phyloP scores from a whole-genome alignment of 2,888 invertebrate species.

The Eudiplozoon nipponicum region DNA sequence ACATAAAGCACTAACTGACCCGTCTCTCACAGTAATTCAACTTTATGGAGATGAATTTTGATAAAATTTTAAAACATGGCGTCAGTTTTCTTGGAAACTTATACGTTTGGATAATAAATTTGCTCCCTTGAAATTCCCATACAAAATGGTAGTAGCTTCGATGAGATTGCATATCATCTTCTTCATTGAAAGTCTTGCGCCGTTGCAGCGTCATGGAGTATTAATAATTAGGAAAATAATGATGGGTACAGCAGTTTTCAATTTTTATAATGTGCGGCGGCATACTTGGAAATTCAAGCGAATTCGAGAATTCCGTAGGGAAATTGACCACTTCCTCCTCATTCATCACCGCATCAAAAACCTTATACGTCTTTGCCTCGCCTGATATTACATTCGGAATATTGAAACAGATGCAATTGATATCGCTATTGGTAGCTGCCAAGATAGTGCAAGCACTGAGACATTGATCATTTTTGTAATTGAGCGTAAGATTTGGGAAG shows the following conservation, averaged over 20 bases:
- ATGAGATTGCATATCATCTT: conserved; percentile 18
- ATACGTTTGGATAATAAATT: too few species aligned
- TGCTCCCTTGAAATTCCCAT: conserved; percentile 17
- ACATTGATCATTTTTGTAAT: not conserved
- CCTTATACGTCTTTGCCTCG: conserved; percentile 4
- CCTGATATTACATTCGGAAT: conserved; percentile 9
- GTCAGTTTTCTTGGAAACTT: too few species aligned
- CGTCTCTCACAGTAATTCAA: too few species aligned
- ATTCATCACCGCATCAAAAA: conserved; percentile 16
- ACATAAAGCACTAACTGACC: too few species aligned
- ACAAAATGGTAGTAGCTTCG: conserved; percentile 17
- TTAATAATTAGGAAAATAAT: conserved; percentile 19
- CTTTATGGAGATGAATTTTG: too few species aligned
- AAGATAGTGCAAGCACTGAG: conserved; percentile 13
- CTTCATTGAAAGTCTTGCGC: conserved; percentile 18
- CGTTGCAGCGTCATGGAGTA: conserved; percentile 19
- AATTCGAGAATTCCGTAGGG: conserved; percentile 18
- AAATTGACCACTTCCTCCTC: conserved; percentile 17
- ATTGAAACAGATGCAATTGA: conserved; percentile 15
- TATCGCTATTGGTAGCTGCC: conserved; percentile 11
- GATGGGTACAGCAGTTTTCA: conserved; percentile 19
- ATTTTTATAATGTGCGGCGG: conserved; percentile 18
- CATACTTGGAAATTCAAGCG: conserved; percentile 17
- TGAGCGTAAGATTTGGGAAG: not conserved
- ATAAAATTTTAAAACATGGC: too few species aligned